A percentile compares a stretch with the other conserved stretches of the same genome.
phyloP scores from a whole-genome alignment of 2,113 vertebrate species.

The Pavo muticus region DNA sequence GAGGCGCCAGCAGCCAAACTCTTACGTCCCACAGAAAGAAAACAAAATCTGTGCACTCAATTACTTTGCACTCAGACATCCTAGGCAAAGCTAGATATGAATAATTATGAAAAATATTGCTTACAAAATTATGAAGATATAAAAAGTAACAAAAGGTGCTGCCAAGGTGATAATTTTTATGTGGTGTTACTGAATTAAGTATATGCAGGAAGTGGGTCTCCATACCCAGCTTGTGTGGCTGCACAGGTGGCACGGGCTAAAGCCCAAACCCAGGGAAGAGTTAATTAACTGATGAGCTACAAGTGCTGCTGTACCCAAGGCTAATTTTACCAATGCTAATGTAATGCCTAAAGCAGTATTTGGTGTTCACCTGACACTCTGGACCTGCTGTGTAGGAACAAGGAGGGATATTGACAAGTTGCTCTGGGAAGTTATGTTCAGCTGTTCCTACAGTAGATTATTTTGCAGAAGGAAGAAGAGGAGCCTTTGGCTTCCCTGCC shows the following conservation, averaged over 20 bases:
- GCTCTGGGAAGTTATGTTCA: not conserved
- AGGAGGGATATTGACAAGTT: fast-evolving
- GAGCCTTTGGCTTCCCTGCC: not conserved
- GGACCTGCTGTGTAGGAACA: not conserved
- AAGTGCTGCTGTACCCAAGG: not conserved
- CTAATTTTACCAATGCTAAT: not conserved
- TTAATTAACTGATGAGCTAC: fast-evolving
- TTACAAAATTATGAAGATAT: not conserved
- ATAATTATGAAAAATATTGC: not conserved
- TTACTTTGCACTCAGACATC: not conserved
- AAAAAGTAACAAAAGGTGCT: not conserved
- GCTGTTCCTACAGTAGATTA: not conserved
- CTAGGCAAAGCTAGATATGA: not conserved
- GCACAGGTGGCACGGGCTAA: fast-evolving
- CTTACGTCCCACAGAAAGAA: not conserved
- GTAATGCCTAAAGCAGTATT: not conserved
- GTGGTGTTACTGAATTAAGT: not conserved
- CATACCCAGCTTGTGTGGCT: not conserved
- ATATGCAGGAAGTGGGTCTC: not conserved
- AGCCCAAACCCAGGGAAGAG: not conserved
- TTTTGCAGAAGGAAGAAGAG: not conserved
- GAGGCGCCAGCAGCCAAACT: not conserved
- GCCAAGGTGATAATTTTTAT: fast-evolving
- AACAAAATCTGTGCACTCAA: not conserved
- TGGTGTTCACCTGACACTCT: not conserved